These are phyloP conservation scores for Xiphophorus birchmanni DNA, from an alignment of 2,797 vertebrate species.

Conservation along the genomic window DNA sequence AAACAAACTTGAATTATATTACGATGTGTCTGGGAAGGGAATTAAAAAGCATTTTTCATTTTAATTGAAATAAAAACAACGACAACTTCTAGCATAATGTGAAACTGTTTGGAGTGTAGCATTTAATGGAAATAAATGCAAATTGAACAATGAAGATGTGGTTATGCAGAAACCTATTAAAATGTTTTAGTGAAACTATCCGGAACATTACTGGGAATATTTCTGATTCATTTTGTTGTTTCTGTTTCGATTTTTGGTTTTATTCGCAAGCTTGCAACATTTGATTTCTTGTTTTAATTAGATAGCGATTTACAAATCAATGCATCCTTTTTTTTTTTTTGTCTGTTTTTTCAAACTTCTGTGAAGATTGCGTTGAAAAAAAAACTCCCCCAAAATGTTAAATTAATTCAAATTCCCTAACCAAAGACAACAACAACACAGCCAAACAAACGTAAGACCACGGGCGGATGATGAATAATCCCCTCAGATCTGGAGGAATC, in stretches of 20 bases:
- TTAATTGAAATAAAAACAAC: not conserved
- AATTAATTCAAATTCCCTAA: not conserved
- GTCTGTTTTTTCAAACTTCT: not conserved
- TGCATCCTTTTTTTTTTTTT: not conserved
- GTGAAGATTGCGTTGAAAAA: not conserved
- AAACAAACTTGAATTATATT: slow-evolving; percentile 1
- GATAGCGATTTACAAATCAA: not conserved
- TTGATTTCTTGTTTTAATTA: not conserved
- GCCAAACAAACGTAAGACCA: not conserved
- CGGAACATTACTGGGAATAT: not conserved
- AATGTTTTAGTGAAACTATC: not conserved
- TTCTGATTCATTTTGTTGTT: not conserved
- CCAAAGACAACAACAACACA: slow-evolving; percentile 1
- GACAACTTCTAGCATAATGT: not conserved
- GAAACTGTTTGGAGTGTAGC: not conserved
- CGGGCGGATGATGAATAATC: slow-evolving; percentile 3
- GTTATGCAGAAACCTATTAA: not conserved
- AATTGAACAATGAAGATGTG: not conserved
- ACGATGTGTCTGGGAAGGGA: not conserved
- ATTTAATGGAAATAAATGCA: not conserved
- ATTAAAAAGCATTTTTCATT: slow-evolving; percentile 5
- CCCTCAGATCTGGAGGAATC: slow-evolving; percentile 4
- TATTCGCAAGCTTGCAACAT: not conserved
- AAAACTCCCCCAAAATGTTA: too few relatives aligned
- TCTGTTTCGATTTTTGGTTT: not conserved